A percentile compares a stretch with the other conserved stretches of the same genome.
phyloP scores from a whole-genome alignment of 2,113 vertebrate genomes.

The Lampris megalopsis region DNA sequence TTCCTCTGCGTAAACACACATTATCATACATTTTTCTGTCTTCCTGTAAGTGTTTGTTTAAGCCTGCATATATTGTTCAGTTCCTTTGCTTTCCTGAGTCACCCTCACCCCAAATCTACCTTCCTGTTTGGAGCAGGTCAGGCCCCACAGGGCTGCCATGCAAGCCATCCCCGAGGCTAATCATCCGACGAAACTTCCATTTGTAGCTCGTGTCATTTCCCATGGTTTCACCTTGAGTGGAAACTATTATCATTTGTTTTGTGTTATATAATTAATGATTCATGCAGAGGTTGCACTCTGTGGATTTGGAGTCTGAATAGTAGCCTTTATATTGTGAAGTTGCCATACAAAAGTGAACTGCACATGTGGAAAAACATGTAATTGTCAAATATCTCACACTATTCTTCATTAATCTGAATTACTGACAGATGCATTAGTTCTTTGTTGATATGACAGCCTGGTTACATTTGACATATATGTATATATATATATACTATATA shows the following conservation, averaged over 20 bases:
- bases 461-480: background rate
- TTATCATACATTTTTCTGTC: slow-evolving; percentile 22
- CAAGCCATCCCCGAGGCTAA: slow-evolving; percentile 55
- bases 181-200: slow-evolving; percentile 30
- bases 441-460: background rate
- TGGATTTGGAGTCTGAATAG: background rate
- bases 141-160: slow-evolving; percentile 31
- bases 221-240: background rate
- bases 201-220: slow-evolving; percentile 26
- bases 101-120: slow-evolving; percentile 30
- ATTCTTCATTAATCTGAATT: background rate
- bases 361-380: background rate
- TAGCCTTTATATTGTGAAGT: background rate
- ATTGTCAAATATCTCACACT: background rate
- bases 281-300: background rate
- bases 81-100: slow-evolving; percentile 54
- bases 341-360: background rate
- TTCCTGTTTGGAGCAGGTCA: slow-evolving; percentile 72
- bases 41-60: slow-evolving; percentile 60
- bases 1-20: slow-evolving; percentile 25
- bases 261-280: background rate
- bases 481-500: no score
- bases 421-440: background rate
- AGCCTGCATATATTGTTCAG: slow-evolving; percentile 54
- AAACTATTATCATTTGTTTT: background rate